These are phyloP conservation scores for Ahaetulla prasina DNA, from an alignment of 2,113 vertebrate species.

Conservation along the genomic window DNA sequence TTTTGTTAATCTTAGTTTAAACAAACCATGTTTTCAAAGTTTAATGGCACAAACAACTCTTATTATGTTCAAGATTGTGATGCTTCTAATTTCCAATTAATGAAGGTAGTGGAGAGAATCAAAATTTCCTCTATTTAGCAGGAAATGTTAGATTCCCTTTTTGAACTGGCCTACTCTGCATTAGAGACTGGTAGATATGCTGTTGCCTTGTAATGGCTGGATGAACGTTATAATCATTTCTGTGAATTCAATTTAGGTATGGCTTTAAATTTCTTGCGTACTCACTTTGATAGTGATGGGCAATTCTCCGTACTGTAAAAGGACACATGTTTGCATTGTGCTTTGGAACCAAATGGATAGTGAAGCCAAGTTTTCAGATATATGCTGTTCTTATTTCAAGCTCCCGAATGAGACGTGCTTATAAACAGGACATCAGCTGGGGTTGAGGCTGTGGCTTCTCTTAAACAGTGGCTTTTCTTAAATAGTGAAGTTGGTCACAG, in stretches of 20 bases:
- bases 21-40: background rate
- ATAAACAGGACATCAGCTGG: background rate
- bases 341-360: background rate
- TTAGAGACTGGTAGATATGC: background rate
- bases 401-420: background rate
- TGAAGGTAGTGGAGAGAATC: background rate
- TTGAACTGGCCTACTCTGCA: background rate
- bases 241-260: background rate
- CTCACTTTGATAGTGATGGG: background rate
- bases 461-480: conserved; percentile 31
- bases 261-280: background rate
- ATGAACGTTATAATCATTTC: background rate
- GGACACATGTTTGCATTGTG: background rate
- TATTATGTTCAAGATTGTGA: background rate
- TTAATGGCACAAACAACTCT: background rate
- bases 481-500: background rate
- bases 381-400: background rate
- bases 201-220: background rate
- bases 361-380: background rate
- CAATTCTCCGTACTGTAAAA: conserved; percentile 11
- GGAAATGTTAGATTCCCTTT: background rate
- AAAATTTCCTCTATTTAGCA: background rate
- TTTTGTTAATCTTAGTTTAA: background rate
- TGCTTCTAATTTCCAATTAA: background rate
- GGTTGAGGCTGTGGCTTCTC: conserved; percentile 26